Evolutionary conservation across 2,113 vertebrate species (phyloP), one percentile per base, ranked within the genome.

Genomic region (Alces alces): DNA sequence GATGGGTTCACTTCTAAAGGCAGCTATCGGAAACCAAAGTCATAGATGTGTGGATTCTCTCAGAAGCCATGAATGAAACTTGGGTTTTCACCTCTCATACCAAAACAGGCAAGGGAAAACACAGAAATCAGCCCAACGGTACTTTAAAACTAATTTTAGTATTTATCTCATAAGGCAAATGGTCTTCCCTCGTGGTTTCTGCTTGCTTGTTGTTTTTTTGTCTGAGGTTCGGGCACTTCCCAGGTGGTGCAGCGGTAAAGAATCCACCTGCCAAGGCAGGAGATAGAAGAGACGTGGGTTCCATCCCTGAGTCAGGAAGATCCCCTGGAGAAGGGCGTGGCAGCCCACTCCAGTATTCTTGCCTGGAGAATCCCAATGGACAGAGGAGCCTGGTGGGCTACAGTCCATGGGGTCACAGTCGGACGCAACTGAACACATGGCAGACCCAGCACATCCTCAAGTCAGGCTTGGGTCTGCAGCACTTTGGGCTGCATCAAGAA

Each of bases 101-200:
- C 28, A 94, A 95, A 89, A 57, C 76, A 85, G 93, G 30, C 55
- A 89, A 80, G 70, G 7, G 36, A 9, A 55, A 39, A 36, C 80
- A 54, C 25, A 86, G 30, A 96, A 94, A 78, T 73, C 7, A 64
- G 28, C 9, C 54, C 85, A 64, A 45, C 6, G 73, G 39, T 94
- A 45, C 80, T 82, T 95, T 95, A 88, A 89, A 95, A 66, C 93
- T 73, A 36, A 83, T 61, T 82, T 97, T 95, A 83, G 27, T 90
- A 84, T 88, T 78, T 92, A 19, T 91, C 23, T 87, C 66, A 7
- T 87, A 89, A 64, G 84, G 25, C 4, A 96, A 64, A 84, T 60
- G 28, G n/a, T 19, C 66, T 39, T 73, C 36, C 66, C 66, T 73
- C 1, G 0, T 39, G 19, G 66, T 73, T 73, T 91, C 84, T 79